A percentile compares a stretch with the other conserved stretches of the same genome.
phyloP scores from a whole-genome alignment of 2,797 vertebrate genomes.

The Arnoldichthys spilopterus region DNA sequence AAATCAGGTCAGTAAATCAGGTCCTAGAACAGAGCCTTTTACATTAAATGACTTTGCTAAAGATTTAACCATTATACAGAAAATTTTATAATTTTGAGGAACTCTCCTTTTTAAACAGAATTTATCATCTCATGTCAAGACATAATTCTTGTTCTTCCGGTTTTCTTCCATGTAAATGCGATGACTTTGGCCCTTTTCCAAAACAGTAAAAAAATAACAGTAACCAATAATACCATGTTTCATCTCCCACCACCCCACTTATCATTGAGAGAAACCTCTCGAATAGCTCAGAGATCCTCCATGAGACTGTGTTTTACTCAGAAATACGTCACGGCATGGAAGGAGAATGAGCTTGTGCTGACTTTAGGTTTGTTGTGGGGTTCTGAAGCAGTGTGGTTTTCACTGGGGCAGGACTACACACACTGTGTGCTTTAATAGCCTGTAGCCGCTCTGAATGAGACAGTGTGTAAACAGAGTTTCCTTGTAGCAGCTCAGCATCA shows the following conservation, averaged over 20 bases:
- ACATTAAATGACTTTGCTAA: no score
- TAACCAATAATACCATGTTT: neutral
- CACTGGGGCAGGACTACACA: neutral
- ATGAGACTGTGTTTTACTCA: neutral
- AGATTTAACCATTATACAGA: no score
- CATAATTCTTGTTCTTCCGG: no score
- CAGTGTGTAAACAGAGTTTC: neutral
- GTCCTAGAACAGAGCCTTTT: no score
- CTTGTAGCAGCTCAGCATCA: neutral
- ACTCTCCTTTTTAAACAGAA: no score
- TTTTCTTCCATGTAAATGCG: no score
- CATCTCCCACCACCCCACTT: neutral
- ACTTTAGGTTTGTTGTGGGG: no score
- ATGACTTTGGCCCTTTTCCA: no score
- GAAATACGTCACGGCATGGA: neutral
- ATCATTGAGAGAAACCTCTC: neutral
- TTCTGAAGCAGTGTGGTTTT: neutral
- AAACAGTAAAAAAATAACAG: neutral
- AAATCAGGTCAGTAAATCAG: no score
- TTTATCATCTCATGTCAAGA: neutral
- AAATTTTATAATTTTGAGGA: no score
- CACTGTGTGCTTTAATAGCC: neutral
- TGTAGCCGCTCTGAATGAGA: neutral
- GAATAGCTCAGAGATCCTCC: neutral
- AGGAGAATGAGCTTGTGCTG: neutral